These are phyloP conservation scores for Entelurus aequoreus DNA, from an alignment of 2,113 vertebrate species.

Conservation along the genomic window DNA sequence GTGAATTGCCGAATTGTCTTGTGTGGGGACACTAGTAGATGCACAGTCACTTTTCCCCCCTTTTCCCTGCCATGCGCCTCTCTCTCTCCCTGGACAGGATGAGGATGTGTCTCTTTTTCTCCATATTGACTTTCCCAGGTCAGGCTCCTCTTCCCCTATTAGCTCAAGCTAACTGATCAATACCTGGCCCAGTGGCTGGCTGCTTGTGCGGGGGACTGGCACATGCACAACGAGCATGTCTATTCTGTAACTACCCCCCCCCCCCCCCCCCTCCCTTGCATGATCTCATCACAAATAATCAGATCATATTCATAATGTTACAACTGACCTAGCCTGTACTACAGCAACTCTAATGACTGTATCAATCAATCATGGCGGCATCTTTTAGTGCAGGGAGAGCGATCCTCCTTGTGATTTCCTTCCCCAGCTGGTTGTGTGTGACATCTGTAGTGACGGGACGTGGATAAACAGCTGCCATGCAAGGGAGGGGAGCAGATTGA, in stretches of 20 bases:
- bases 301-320: conserved; percentile 4
- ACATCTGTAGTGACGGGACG: conserved; percentile 92
- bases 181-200: conserved; percentile 62
- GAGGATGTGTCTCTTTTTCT: conserved; percentile 65
- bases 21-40: conserved; percentile 14
- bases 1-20: conserved; percentile 3
- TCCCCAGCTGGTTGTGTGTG: conserved; percentile 94
- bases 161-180: conserved; percentile 74
- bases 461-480: conserved; percentile 91
- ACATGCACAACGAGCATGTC: conserved; percentile 43
- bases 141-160: conserved; percentile 72
- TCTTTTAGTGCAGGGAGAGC: conserved; percentile 16
- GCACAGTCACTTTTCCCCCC: conserved; percentile 7
- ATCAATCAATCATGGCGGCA: conserved; percentile 26
- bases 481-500: too few species aligned
- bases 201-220: conserved; percentile 53
- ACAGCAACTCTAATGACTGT: conserved; percentile 5
- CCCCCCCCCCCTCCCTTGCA: too few species aligned
- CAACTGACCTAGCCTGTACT: neutral
- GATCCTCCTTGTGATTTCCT: conserved; percentile 55
- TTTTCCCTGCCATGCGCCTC: conserved; percentile 2
- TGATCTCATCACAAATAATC: neutral
- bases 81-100: conserved; percentile 45
- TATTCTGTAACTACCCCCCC: conserved; percentile 20
- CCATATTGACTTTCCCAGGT: conserved; percentile 74